A percentile compares a stretch with the other conserved stretches of the same genome.
phyloP scores from a whole-genome alignment of 2,888 invertebrate species.

The Papilio elwesi region DNA sequence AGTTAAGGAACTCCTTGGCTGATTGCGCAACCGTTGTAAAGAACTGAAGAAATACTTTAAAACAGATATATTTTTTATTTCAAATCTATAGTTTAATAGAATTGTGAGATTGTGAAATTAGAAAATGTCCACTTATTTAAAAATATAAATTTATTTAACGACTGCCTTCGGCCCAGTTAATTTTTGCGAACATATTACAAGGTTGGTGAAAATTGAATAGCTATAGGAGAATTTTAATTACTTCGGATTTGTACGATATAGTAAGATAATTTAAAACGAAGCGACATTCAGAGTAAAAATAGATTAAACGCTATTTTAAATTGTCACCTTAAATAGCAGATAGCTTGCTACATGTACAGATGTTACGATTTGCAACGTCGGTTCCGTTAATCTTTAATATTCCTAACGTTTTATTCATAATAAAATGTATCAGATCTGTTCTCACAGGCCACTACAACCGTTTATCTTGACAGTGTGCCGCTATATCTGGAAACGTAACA shows the following conservation, averaged over 20 bases:
- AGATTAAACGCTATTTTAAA: too few species aligned
- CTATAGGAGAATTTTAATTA: too few species aligned
- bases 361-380: too few species aligned
- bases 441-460: not conserved
- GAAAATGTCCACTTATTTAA: not conserved
- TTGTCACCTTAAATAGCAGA: too few species aligned
- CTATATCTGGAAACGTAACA: constrained; percentile 25
- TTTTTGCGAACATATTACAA: too few species aligned
- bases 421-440: constrained; percentile 19
- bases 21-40: constrained; percentile 27
- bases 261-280: too few species aligned
- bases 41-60: constrained; percentile 21
- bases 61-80: constrained; percentile 19
- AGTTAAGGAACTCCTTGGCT: constrained; percentile 14
- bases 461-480: constrained; percentile 15
- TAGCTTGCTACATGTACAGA: not conserved
- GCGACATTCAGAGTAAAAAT: too few species aligned
- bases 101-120: not conserved
- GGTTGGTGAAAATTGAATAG: too few species aligned
- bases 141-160: not conserved
- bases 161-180: too few species aligned
- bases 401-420: constrained; percentile 6
- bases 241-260: too few species aligned
- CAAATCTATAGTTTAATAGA: not conserved
- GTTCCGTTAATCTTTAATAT: not conserved